Conservation (phyloP, 1,140 invertebrate species). For the Drosophila bipectinata region DNA sequence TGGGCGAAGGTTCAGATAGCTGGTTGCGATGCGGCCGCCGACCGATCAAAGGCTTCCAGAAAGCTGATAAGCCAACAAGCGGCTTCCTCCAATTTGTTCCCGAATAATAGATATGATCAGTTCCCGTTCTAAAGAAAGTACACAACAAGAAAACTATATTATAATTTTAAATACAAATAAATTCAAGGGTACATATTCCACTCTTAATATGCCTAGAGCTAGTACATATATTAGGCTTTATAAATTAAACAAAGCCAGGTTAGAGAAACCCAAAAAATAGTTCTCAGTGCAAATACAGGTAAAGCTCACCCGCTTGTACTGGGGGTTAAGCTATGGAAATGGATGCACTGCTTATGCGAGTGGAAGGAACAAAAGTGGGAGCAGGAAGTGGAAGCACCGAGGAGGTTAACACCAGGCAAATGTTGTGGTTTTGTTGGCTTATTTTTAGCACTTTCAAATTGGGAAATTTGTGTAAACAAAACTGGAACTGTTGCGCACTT, state of each 20-base stretch:
- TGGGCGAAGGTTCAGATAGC: slow-evolving; percentile 10
- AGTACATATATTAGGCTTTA: background rate
- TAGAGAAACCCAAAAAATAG: background rate
- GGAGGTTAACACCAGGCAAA: background rate
- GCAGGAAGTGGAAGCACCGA: background rate
- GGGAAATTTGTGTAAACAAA: slow-evolving; percentile 34
- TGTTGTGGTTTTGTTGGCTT: slow-evolving; percentile 32
- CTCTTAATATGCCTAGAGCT: no score
- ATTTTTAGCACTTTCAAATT: slow-evolving; percentile 41
- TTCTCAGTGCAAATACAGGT: background rate
- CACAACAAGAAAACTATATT: background rate
- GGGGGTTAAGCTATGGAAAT: slow-evolving; percentile 38
- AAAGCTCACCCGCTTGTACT: slow-evolving; percentile 2
- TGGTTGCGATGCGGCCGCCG: background rate
- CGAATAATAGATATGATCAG: background rate
- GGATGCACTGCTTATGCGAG: slow-evolving; percentile 37
- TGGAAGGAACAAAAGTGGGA: slow-evolving; percentile 8
- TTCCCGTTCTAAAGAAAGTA: background rate
- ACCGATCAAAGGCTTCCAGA: slow-evolving; percentile 14
- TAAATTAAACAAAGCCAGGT: background rate
- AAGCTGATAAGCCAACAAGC: background rate
- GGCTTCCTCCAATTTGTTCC: slow-evolving; percentile 4
- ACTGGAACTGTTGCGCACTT: slow-evolving; percentile 41
- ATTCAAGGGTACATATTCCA: no score
- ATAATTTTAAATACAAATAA: background rate